A percentile compares a stretch with the other conserved stretches of the same genome.
Conservation (phyloP, 2,888 invertebrate genomes). For the Drosophila prolongata region DNA sequence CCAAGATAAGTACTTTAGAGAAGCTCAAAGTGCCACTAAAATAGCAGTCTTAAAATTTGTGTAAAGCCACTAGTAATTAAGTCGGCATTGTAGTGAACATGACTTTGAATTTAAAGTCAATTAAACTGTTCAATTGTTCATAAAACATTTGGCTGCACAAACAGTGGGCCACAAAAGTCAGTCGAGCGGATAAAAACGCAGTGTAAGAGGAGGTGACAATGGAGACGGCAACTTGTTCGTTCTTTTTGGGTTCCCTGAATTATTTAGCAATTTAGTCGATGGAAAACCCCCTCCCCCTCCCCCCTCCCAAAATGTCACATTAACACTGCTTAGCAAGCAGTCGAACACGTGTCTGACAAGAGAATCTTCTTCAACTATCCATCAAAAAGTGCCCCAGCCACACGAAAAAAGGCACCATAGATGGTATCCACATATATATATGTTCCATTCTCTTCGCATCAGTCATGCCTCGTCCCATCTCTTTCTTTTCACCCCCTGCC, state of each 20-base stretch:
- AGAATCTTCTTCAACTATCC: constrained; percentile 38
- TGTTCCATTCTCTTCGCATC: constrained; percentile 3
- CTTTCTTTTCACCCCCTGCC: not conserved
- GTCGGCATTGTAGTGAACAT: constrained; percentile 4
- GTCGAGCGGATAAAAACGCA: constrained; percentile 17
- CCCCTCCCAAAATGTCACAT: constrained; percentile 20
- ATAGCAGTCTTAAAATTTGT: not conserved
- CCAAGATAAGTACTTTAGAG: too few relatives aligned
- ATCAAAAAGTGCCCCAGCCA: constrained; percentile 17
- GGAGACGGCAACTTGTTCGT: not conserved
- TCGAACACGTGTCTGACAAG: constrained; percentile 45
- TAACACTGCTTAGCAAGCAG: constrained; percentile 32
- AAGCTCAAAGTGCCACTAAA: too few relatives aligned
- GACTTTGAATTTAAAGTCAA: constrained; percentile 36
- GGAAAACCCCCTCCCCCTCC: not conserved
- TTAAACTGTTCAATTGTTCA: constrained; percentile 42
- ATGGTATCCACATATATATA: not conserved
- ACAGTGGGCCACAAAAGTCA: constrained; percentile 20
- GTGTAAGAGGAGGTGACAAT: constrained; percentile 2
- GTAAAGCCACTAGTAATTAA: constrained; percentile 9
- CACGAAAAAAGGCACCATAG: not conserved
- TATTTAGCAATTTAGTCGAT: constrained; percentile 25
- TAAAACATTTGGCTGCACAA: constrained; percentile 43
- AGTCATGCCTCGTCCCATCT: constrained; percentile 3
- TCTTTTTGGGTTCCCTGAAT: constrained; percentile 3